Percentiles rank a stretch among this genome's conserved stretches.
These are phyloP conservation scores for Frieseomelitta varia DNA, from an alignment of 1,140 invertebrate genomes.

Conservation along the genomic window DNA sequence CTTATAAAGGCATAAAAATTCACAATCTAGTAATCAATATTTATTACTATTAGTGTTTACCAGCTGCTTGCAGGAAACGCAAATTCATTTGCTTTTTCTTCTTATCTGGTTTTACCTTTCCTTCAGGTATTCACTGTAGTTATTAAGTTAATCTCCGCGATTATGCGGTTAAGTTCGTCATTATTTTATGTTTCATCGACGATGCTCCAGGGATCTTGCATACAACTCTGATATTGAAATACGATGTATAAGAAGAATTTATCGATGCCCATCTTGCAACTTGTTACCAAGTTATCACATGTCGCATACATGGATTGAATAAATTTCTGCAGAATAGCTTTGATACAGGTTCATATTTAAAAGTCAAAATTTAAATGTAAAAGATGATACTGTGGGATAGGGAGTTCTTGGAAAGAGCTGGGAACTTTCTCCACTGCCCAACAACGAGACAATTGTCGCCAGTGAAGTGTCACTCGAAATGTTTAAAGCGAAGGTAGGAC, in stretches of 20 bases:
- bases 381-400: too few species aligned
- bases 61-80: conserved; percentile 4
- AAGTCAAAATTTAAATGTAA: too few species aligned
- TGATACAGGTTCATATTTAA: too few species aligned
- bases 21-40: too few species aligned
- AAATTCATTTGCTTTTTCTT: conserved; percentile 38
- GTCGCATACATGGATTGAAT: background rate
- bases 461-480: too few species aligned
- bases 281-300: conserved; percentile 9
- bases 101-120: background rate
- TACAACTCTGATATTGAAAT: background rate
- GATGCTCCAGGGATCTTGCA: background rate
- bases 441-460: too few species aligned
- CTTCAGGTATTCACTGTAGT: background rate
- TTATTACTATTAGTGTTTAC: background rate
- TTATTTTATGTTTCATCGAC: conserved; percentile 53
- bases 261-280: conserved; percentile 17
- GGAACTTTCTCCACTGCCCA: too few species aligned
- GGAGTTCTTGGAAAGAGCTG: too few species aligned
- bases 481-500: too few species aligned
- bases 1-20: too few species aligned
- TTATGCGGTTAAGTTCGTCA: conserved; percentile 35
- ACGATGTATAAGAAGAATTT: background rate
- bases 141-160: conserved; percentile 58
- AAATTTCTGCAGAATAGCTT: background rate